These are phyloP conservation scores for Psettodes erumei DNA, from an alignment of 2,113 vertebrate species.

Conservation along the genomic window DNA sequence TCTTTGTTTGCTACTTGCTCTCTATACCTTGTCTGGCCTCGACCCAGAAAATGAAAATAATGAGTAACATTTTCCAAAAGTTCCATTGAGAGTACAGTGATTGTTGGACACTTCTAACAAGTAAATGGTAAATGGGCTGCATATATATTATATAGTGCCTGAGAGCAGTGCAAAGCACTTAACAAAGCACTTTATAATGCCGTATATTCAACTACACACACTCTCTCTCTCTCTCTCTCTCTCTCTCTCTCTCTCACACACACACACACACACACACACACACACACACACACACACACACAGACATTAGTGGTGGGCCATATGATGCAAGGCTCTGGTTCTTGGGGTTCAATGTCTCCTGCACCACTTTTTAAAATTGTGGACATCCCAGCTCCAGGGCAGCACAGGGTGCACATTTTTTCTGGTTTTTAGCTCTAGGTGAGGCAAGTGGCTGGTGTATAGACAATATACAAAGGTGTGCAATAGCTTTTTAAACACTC, in stretches of 20 bases:
- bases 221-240: no score
- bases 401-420: not conserved
- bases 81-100: conserved; percentile 23
- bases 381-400: not conserved
- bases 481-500: not conserved
- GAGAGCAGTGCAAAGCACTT: conserved; percentile 36
- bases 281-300: not conserved
- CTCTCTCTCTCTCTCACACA: no score
- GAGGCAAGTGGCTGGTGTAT: not conserved
- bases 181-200: conserved; percentile 33
- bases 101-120: conserved; percentile 35
- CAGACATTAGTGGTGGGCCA: not conserved
- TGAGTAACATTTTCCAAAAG: conserved; percentile 24
- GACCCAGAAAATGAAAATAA: conserved; percentile 21
- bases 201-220: not conserved
- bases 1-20: not conserved
- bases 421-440: not conserved
- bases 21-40: conserved; percentile 13
- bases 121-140: conserved; percentile 48
- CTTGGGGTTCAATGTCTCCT: not conserved
- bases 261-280: no score
- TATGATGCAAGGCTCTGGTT: not conserved
- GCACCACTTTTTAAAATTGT: not conserved
- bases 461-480: not conserved
- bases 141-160: conserved; percentile 45